These are phyloP conservation scores for Teinopalpus imperialis DNA, from an alignment of 2,888 invertebrate genomes.

Conservation along the genomic window DNA sequence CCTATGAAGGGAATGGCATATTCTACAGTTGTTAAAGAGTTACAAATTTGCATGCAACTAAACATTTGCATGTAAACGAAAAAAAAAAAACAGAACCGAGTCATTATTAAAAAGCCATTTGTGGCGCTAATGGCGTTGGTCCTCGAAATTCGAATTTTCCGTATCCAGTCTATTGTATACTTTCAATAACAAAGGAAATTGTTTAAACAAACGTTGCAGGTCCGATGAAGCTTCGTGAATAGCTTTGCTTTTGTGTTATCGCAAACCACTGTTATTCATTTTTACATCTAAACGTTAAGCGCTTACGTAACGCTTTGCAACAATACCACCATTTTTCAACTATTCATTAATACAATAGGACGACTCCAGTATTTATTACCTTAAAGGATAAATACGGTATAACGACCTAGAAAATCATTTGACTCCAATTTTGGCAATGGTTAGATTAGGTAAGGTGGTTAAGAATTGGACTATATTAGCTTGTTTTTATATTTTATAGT, in stretches of 20 bases:
- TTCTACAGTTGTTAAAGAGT: too few species aligned
- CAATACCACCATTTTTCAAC: too few species aligned
- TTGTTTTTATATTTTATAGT: too few species aligned
- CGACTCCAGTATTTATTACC: too few species aligned
- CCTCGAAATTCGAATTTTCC: slow-evolving; percentile 20
- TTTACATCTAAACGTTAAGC: background rate
- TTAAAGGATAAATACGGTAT: too few species aligned
- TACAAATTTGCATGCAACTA: background rate
- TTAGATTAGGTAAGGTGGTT: too few species aligned
- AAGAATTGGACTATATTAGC: too few species aligned
- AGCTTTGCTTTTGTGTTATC: slow-evolving; percentile 14
- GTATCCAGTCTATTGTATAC: slow-evolving; percentile 17
- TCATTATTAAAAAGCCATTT: slow-evolving; percentile 22
- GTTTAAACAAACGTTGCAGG: slow-evolving; percentile 20
- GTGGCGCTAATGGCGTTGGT: slow-evolving; percentile 15
- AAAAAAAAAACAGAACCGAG: background rate
- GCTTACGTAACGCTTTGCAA: too few species aligned
- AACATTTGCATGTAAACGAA: slow-evolving; percentile 1
- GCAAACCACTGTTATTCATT: slow-evolving; percentile 6
- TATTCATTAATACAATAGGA: too few species aligned
- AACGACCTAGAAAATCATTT: too few species aligned
- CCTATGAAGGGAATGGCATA: too few species aligned
- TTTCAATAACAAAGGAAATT: slow-evolving; percentile 22
- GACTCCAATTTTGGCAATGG: too few species aligned
- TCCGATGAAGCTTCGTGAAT: slow-evolving; percentile 14